Conservation (phyloP, 2,888 invertebrate genomes). For the Drosophila affinis region DNA sequence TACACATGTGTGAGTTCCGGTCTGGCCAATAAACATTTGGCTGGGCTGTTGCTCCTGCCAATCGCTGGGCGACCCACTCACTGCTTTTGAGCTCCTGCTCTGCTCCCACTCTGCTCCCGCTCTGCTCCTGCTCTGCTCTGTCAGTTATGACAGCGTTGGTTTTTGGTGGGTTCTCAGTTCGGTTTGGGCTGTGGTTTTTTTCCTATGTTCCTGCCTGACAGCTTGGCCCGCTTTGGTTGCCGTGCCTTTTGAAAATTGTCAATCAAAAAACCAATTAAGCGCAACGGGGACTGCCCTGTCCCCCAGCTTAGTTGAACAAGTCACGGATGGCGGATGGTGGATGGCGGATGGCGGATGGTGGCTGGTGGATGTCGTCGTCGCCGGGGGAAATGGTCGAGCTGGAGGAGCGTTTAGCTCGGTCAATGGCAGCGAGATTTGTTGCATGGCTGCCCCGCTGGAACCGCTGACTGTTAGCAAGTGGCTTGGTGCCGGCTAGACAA, state of each 20-base stretch:
- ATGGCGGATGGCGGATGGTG: not conserved
- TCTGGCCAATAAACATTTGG: slow-evolving; percentile 65
- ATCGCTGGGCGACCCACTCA: not conserved
- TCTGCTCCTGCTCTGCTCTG: slow-evolving; percentile 26
- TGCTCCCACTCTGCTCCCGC: slow-evolving; percentile 32
- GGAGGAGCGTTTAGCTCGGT: slow-evolving; percentile 26
- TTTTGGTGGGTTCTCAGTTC: slow-evolving; percentile 18
- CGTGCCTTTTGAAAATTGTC: slow-evolving; percentile 75
- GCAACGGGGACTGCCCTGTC: slow-evolving; percentile 42
- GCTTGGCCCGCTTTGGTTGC: slow-evolving; percentile 29
- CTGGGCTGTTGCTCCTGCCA: slow-evolving; percentile 39
- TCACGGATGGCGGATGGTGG: slow-evolving; percentile 19
- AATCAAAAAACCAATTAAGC: slow-evolving; percentile 81
- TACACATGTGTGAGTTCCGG: slow-evolving; percentile 42
- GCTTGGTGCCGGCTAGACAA: slow-evolving; percentile 42
- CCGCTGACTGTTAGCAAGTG: slow-evolving; percentile 40
- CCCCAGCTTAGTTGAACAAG: slow-evolving; percentile 35
- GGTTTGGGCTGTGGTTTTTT: slow-evolving; percentile 15
- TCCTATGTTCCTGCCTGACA: slow-evolving; percentile 27
- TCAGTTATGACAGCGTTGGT: slow-evolving; percentile 60
- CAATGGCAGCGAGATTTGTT: slow-evolving; percentile 34
- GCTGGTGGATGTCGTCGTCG: not conserved
- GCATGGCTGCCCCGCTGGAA: slow-evolving; percentile 4
- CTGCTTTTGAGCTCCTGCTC: slow-evolving; percentile 11
- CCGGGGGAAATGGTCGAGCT: slow-evolving; percentile 40